A percentile compares a stretch with the other conserved stretches of the same genome.
phyloP scores from a whole-genome alignment of 2,113 vertebrate genomes.

The Hyla sarda region DNA sequence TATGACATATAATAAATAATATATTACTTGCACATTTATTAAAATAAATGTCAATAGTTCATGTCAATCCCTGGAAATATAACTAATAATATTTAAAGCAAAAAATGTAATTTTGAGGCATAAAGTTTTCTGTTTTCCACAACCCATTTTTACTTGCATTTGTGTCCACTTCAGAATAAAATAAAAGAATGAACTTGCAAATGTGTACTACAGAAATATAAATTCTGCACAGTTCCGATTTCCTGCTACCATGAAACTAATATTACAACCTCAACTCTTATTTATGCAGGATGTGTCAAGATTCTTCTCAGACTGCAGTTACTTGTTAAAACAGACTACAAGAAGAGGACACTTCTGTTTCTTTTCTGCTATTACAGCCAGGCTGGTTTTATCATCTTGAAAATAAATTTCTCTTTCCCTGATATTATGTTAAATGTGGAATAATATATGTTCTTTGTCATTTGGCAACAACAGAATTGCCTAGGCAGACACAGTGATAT shows the following conservation, averaged over 20 bases:
- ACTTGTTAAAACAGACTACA: neutral
- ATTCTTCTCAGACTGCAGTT: neutral
- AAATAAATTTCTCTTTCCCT: constrained; percentile 7
- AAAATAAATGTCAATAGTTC: neutral
- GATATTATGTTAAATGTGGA: neutral
- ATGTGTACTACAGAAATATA: neutral
- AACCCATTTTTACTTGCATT: neutral
- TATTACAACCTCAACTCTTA: constrained; percentile 15
- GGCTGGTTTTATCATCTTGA: neutral
- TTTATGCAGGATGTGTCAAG: constrained; percentile 14
- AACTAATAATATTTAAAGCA: neutral
- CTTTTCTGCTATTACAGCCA: neutral
- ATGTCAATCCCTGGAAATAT: neutral
- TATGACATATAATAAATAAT: too few species aligned
- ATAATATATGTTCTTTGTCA: neutral
- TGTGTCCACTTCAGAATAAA: neutral
- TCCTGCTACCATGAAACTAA: neutral
- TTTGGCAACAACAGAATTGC: neutral
- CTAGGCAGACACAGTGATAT: neutral
- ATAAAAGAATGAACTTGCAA: neutral
- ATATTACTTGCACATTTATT: neutral
- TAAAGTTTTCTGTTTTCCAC: neutral
- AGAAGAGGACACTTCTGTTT: neutral
- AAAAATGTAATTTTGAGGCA: neutral
- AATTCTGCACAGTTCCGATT: neutral